A percentile compares a stretch with the other conserved stretches of the same genome.
Evolutionary conservation across 2,888 invertebrate genomes (phyloP).

Genomic region (Andrena chrysosceles): DNA sequence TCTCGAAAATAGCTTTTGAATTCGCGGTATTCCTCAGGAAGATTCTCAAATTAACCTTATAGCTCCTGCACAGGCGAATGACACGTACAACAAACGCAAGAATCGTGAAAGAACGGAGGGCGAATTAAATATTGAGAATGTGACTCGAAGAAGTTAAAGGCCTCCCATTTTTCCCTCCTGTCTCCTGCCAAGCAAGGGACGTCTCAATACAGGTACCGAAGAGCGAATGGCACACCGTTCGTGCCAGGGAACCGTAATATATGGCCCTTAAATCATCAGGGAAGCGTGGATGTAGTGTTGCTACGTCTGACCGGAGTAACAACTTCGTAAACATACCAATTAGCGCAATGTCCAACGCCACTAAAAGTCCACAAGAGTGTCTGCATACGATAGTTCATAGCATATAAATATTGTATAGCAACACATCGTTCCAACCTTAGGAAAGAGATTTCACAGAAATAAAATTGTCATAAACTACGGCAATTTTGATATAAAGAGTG

Average conservation of each 20-base stretch:
- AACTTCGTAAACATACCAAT: constrained; percentile 84
- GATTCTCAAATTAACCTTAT: constrained; percentile 11
- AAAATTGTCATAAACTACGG: neutral
- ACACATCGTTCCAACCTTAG: too few species aligned
- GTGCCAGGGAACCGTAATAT: constrained; percentile 83
- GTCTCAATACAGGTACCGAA: constrained; percentile 79
- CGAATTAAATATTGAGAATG: neutral
- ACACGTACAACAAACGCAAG: neutral
- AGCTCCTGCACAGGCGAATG: neutral
- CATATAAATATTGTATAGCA: neutral
- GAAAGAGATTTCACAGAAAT: neutral
- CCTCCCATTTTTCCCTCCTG: neutral
- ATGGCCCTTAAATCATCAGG: constrained; percentile 84
- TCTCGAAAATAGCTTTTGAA: neutral
- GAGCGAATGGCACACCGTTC: constrained; percentile 74
- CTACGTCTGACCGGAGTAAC: constrained; percentile 79
- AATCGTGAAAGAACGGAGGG: neutral
- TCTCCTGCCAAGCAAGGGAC: constrained; percentile 63
- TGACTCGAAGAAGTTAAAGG: neutral
- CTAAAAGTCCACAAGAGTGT: constrained; percentile 6
- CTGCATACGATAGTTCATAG: constrained; percentile 35
- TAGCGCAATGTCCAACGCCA: constrained; percentile 67
- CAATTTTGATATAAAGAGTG: neutral
- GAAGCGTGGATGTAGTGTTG: constrained; percentile 80
- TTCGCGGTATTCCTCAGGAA: neutral